Base-by-base conservation (phyloP, 2,113 vertebrate species). In the Leptobrachium leishanense region DNA sequence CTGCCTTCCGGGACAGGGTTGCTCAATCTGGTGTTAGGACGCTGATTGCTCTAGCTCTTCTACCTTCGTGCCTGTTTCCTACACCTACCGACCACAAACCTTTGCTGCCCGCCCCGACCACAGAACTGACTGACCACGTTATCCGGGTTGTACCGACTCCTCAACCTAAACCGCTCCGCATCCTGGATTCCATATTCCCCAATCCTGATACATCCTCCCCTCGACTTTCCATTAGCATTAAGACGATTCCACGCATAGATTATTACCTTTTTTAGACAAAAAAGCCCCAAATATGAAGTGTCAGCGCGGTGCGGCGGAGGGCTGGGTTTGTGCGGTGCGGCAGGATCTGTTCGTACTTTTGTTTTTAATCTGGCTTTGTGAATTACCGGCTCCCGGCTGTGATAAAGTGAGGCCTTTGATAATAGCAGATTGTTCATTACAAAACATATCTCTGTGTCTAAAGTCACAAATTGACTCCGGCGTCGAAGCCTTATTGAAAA, bases 401-500 rank as follows among this genome's bases (percentile, higher is more conserved):
- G 67, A 44, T 70, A 69, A 69, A 77, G 40, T 66, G 44, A 63
- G 44, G 13, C 40, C 68, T 7, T 9, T 39, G 62, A 43, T 64
- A 68, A 39, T 6, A 31, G 59, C 42, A 68, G 71, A 75, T 43
- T 20, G 39, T 50, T 64, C 40, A 39, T 43, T 68, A 74, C 20
- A 11, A 9, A 59, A 69, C 0, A 2, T 7, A 74, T 55, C 68
- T 73, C 41, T 74, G 43, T 76, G 46, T 76, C 82, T 71, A 77
- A 76, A 76, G 77, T 12, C 80, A 2, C 1, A 75, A 75, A 43
- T 82, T 46, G 84, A 86, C 82, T 81, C 15, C 73, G 86, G 79
- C 72, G 77, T 73, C 70, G 63, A 74, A 78, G 83, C 81, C 74
- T 86, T 74, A 64, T 67, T 78, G 85, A 83, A 87, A 87, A 85